Evolutionary conservation across 1,140 invertebrate genomes (phyloP).

Genomic region (Eubasilissa regina): DNA sequence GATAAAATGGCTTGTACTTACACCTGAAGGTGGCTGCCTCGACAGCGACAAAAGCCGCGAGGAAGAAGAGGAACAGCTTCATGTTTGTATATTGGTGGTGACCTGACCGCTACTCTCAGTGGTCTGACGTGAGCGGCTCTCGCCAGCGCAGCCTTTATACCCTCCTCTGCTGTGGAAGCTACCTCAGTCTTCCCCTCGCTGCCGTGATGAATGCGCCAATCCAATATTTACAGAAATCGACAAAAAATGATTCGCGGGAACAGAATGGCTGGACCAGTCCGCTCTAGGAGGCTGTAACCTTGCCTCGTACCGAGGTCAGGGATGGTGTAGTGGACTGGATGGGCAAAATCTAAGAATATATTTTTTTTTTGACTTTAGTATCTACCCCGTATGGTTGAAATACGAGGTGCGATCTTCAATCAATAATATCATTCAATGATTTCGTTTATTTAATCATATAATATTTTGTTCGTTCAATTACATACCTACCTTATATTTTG

Average conservation of each 20-base stretch:
- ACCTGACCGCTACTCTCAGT: conserved; percentile 6
- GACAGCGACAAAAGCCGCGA: conserved; percentile 8
- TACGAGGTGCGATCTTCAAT: too few species aligned
- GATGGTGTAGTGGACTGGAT: background rate
- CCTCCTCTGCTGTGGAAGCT: background rate
- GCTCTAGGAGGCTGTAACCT: conserved; percentile 21
- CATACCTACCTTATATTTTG: too few species aligned
- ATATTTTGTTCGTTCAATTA: too few species aligned
- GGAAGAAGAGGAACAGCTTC: conserved; percentile 28
- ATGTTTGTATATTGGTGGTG: conserved; percentile 17
- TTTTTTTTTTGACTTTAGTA: too few species aligned
- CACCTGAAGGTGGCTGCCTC: conserved; percentile 46
- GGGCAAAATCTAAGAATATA: too few species aligned
- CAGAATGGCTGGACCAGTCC: background rate
- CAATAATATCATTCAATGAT: too few species aligned
- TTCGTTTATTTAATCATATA: too few species aligned
- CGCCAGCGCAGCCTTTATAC: conserved; percentile 35
- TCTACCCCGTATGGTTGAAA: too few species aligned
- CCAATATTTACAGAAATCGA: conserved; percentile 36
- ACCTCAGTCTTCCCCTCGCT: conserved; percentile 12
- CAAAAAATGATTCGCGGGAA: conserved; percentile 29
- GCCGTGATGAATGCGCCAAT: conserved; percentile 2
- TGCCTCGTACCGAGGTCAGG: background rate
- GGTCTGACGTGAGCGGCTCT: conserved; percentile 31
- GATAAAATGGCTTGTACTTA: conserved; percentile 29